A percentile compares a stretch with the other conserved stretches of the same genome.
phyloP scores from a whole-genome alignment of 2,113 vertebrate species.

The Anseranas semipalmata region DNA sequence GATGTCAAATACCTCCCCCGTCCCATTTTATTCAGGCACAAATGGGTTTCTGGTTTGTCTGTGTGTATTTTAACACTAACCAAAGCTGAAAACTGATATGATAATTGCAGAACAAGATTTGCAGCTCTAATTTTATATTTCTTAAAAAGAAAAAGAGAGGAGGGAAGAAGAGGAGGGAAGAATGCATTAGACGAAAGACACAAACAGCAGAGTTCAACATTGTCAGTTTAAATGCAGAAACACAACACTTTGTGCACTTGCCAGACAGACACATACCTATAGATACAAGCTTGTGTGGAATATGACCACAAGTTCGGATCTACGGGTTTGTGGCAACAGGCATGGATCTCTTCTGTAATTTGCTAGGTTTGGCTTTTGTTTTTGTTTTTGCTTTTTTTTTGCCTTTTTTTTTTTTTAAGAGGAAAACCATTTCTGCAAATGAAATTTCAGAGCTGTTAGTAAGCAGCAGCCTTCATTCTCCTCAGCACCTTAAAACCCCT shows the following conservation, averaged over 20 bases:
- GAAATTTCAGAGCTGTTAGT: constrained; percentile 48
- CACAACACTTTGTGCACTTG: constrained; percentile 54
- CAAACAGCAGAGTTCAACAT: not conserved
- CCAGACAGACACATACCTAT: constrained; percentile 95
- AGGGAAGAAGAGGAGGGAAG: not conserved
- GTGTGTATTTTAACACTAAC: not conserved
- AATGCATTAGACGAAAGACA: not conserved
- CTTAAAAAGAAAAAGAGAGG: not conserved
- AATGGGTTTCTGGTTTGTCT: not conserved
- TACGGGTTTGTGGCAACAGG: constrained; percentile 98
- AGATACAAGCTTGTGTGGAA: constrained; percentile 97
- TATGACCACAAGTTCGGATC: constrained; percentile 99
- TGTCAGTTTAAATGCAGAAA: not conserved
- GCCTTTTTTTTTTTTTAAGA: not conserved
- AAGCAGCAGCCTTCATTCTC: not conserved
- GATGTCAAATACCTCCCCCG: not conserved
- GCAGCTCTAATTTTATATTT: not conserved
- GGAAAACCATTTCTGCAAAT: constrained; percentile 46
- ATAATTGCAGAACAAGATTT: not conserved
- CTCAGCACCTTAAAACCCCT: not conserved
- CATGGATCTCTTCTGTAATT: constrained; percentile 71
- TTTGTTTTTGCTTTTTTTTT: not conserved
- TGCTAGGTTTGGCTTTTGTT: not conserved
- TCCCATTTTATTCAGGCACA: not conserved
- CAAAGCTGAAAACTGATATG: not conserved